Base-by-base conservation (phyloP, 2,797 vertebrate species). In the Muscicapa striata region DNA sequence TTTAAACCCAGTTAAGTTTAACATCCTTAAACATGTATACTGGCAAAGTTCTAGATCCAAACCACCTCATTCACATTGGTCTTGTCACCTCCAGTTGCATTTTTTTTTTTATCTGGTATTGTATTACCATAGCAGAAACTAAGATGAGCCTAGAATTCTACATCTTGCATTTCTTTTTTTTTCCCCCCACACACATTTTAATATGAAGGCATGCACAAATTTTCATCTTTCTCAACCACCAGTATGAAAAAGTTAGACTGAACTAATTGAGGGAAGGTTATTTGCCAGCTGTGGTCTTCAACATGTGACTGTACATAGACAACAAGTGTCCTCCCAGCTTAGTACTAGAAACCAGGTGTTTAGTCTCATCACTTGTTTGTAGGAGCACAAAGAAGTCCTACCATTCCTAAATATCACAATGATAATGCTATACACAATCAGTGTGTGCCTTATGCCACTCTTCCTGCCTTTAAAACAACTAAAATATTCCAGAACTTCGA, bases 71-170 rank as follows among this genome's bases (percentile, higher is more conserved):
- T 46, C 49, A 79, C 11, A 63, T 75, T 32, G 18, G 27, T 87
- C 48, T 87, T 69, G 52, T 82, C 52, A 77, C 41, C 48, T 80
- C 45, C 30, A 92, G 58, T 43, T 58, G 48, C n/a, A n/a, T 41
- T 76, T 45, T 68, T 82, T 27, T 55, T 7, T 40, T 6, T 5
- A 89, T 75, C 46, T 55, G 29, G 48, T 52, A 74, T 55, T 52
- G 17, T 48, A 95, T 91, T 87, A 70, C 79, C 64, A 89, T 29
- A 85, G 61, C 36, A 91, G 72, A 91, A 94, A 92, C 54, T 48
- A 74, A 58, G 61, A 36, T 13, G 12, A 78, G 54, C 19, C 61
- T 45, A 70, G 62, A 91, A 70, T 52, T 30, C 26, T 30, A 8
- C 45, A 70, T 66, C 57, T 38, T 67, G 57, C 36, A 63, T 74